Percentiles rank a stretch among this genome's conserved stretches.
These are phyloP conservation scores for Agriopis leucophaearia DNA, from an alignment of 2,888 invertebrate species.

Conservation along the genomic window DNA sequence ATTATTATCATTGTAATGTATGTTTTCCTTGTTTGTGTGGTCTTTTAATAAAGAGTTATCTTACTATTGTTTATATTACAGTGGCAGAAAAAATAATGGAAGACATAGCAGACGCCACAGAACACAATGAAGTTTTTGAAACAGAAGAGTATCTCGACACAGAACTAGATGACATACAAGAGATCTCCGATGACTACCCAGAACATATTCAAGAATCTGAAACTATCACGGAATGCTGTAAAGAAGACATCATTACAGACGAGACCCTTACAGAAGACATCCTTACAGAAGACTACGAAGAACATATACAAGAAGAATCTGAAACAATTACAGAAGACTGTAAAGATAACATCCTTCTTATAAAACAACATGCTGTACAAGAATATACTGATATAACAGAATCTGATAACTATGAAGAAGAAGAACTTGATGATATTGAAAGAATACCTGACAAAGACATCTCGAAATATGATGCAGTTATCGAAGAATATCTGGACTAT, in stretches of 20 bases:
- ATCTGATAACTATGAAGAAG: not conserved
- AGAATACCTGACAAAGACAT: slow-evolving; percentile 11
- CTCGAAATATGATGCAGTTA: slow-evolving; percentile 16
- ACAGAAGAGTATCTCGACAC: not conserved
- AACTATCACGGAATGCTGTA: not conserved
- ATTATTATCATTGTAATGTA: too few species aligned
- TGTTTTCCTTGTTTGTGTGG: too few species aligned
- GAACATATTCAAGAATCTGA: not conserved
- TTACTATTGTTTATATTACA: slow-evolving; percentile 6
- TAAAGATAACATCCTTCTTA: not conserved
- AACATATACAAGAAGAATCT: not conserved
- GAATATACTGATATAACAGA: not conserved
- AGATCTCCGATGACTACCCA: slow-evolving; percentile 5
- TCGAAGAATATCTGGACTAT: slow-evolving; percentile 10
- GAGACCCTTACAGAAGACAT: not conserved
- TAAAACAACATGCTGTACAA: not conserved
- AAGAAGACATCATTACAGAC: not conserved
- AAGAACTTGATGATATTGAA: slow-evolving; percentile 2
- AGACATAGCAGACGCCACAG: not conserved
- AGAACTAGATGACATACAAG: slow-evolving; percentile 4
- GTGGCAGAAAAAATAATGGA: slow-evolving; percentile 19
- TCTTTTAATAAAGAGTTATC: not conserved
- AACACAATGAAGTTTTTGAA: not conserved
- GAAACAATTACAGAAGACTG: too few species aligned
- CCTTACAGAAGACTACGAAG: not conserved